phyloP scores from a whole-genome alignment of 1,140 invertebrate genomes.

The Drosophila nebulosa region DNA sequence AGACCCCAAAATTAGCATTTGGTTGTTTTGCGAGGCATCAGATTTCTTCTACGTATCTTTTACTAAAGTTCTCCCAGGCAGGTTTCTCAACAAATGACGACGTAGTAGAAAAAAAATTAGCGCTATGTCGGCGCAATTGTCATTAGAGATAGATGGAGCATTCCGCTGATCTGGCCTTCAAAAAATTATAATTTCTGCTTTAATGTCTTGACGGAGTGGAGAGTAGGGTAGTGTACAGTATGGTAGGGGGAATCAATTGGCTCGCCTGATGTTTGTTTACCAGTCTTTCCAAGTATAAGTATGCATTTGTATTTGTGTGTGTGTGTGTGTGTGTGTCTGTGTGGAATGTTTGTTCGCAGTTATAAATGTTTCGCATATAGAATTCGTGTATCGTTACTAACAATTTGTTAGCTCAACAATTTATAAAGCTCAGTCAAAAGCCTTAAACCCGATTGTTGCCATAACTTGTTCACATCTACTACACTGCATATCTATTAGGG shows the following conservation, averaged over 20 bases:
- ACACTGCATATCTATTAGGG: too few species aligned
- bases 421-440: conserved; percentile 22
- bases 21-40: neutral
- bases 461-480: conserved; percentile 25
- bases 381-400: conserved; percentile 68
- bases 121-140: conserved; percentile 47
- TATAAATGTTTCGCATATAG: conserved; percentile 20
- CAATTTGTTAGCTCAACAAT: conserved; percentile 59
- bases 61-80: neutral
- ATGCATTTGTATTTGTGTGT: too few species aligned
- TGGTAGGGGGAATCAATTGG: conserved; percentile 23
- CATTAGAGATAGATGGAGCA: conserved; percentile 57
- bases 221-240: neutral
- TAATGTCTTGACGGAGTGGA: conserved; percentile 39
- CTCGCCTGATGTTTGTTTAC: conserved; percentile 54
- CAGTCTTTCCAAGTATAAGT: conserved; percentile 5
- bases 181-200: conserved; percentile 77
- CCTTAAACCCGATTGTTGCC: conserved; percentile 14
- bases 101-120: conserved; percentile 48
- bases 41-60: conserved; percentile 16
- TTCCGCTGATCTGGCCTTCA: conserved; percentile 59
- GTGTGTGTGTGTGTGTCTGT: conserved; percentile 9
- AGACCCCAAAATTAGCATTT: neutral
- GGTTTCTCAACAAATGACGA: conserved; percentile 30
- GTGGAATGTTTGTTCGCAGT: neutral